A percentile compares a stretch with the other conserved stretches of the same genome.
Evolutionary conservation across 2,888 invertebrate species (phyloP).

Genomic region (Ceraclea dissimilis): DNA sequence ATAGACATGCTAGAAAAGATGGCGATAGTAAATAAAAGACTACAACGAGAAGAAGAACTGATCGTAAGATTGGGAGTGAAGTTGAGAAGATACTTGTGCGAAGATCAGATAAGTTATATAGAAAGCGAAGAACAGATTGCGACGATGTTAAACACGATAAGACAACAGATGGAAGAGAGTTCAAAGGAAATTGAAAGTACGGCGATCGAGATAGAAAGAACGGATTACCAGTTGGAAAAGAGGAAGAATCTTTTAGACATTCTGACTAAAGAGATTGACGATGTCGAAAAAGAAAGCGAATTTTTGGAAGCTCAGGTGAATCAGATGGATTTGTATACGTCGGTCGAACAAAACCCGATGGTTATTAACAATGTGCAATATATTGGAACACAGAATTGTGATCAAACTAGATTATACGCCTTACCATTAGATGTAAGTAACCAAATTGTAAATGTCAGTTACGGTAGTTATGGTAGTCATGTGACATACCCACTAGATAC

Average conservation of each 20-base stretch:
- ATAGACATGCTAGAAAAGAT: constrained; percentile 67
- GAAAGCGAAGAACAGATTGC: constrained; percentile 41
- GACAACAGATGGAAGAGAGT: constrained; percentile 44
- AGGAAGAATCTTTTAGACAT: constrained; percentile 49
- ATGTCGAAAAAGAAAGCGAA: constrained; percentile 45
- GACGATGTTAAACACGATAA: constrained; percentile 45
- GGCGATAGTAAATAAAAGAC: constrained; percentile 62
- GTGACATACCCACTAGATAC: constrained; percentile 23
- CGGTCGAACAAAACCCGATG: constrained; percentile 28
- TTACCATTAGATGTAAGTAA: constrained; percentile 24
- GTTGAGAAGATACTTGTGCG: constrained; percentile 52
- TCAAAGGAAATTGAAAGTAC: constrained; percentile 49
- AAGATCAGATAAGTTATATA: constrained; percentile 31
- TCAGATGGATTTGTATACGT: constrained; percentile 28
- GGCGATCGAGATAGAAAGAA: constrained; percentile 42
- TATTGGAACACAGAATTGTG: constrained; percentile 11
- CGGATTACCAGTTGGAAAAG: constrained; percentile 47
- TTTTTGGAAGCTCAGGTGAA: constrained; percentile 40
- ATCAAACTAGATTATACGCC: constrained; percentile 17
- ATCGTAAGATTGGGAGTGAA: constrained; percentile 60
- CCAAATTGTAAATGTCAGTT: constrained; percentile 22
- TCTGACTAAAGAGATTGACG: constrained; percentile 46
- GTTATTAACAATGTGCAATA: constrained; percentile 16
- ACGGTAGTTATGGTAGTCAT: constrained; percentile 16
- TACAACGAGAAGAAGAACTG: constrained; percentile 66